Evolutionary conservation across 1,140 invertebrate species (phyloP).

Genomic region (Anoplolepis gracilipes): DNA sequence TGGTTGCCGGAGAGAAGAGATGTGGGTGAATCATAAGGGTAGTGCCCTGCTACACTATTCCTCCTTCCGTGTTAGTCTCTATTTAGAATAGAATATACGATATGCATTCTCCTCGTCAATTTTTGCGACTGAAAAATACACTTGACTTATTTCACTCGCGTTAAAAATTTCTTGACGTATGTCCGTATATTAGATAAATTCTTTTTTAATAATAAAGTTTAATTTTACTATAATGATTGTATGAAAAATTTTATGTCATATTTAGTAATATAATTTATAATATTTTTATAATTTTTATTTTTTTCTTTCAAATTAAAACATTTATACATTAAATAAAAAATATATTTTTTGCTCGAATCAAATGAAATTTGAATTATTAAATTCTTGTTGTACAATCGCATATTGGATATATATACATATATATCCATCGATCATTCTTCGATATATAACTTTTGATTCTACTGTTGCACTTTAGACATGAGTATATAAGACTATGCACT

Average conservation of each 20-base stretch:
- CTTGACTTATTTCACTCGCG: not conserved
- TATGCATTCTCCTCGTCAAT: slow-evolving; percentile 38
- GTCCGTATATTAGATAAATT: not conserved
- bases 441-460: slow-evolving; percentile 33
- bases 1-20: slow-evolving; percentile 42
- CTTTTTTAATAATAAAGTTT: not conserved
- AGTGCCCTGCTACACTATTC: slow-evolving; percentile 48
- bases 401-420: too few relatives aligned
- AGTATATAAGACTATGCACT: slow-evolving; percentile 49
- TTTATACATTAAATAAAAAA: not conserved
- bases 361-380: slow-evolving; percentile 27
- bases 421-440: not conserved
- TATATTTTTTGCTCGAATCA: not conserved
- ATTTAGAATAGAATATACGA: slow-evolving; percentile 51
- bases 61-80: slow-evolving; percentile 51
- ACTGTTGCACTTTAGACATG: slow-evolving; percentile 47
- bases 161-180: not conserved
- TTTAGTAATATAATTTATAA: not conserved
- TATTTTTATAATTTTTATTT: not conserved
- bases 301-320: not conserved
- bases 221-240: not conserved
- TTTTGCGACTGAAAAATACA: slow-evolving; percentile 36
- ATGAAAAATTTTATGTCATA: not conserved
- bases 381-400: not conserved
- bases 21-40: slow-evolving; percentile 48